phyloP scores from a whole-genome alignment of 2,113 vertebrate genomes.

The Anolis carolinensis region DNA sequence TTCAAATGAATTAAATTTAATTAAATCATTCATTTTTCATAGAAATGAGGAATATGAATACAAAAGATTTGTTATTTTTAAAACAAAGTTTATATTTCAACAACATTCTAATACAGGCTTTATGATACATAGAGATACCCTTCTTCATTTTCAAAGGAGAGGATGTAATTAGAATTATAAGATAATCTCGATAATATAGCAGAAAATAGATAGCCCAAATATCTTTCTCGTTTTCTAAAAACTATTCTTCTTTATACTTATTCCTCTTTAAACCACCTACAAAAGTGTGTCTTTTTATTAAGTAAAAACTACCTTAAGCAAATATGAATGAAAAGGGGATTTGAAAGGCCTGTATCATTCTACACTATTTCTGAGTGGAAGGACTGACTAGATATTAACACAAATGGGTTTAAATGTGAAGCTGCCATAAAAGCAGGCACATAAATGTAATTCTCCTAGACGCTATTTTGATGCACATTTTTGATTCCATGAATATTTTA shows the following conservation, averaged over 20 bases:
- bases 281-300: slow-evolving; percentile 70
- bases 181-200: slow-evolving; percentile 54
- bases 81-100: slow-evolving; percentile 47
- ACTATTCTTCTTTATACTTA: slow-evolving; percentile 64
- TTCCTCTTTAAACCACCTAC: slow-evolving; percentile 36
- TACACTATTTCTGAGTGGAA: slow-evolving; percentile 79
- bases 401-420: slow-evolving; percentile 86
- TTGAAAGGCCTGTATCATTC: slow-evolving; percentile 73
- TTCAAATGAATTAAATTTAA: slow-evolving; percentile 13
- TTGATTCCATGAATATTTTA: slow-evolving; percentile 96
- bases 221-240: slow-evolving; percentile 44
- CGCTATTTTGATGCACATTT: slow-evolving; percentile 95
- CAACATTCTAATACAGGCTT: slow-evolving; percentile 31
- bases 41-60: slow-evolving; percentile 22
- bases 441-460: slow-evolving; percentile 94
- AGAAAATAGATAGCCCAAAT: slow-evolving; percentile 38
- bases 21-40: slow-evolving; percentile 27
- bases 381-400: slow-evolving; percentile 87
- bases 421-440: slow-evolving; percentile 87
- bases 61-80: slow-evolving; percentile 47
- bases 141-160: slow-evolving; percentile 47
- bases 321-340: slow-evolving; percentile 75
- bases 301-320: slow-evolving; percentile 74
- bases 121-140: slow-evolving; percentile 30
- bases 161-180: background rate